Evolutionary conservation across 2,113 vertebrate species (phyloP).

Genomic region (Neogobius melanostomus): DNA sequence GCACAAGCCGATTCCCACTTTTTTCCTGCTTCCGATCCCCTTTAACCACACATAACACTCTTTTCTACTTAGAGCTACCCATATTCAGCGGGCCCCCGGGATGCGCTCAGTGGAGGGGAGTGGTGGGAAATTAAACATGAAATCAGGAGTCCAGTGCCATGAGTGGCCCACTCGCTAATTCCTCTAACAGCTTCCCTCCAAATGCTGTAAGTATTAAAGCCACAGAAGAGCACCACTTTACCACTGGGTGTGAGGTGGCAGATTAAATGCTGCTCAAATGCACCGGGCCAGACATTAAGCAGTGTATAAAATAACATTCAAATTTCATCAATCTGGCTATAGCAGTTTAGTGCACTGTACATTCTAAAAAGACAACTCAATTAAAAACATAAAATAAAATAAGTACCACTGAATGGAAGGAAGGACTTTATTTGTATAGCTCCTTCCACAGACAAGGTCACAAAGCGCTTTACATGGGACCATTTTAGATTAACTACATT

Average conservation of each 20-base stretch:
- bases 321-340: slow-evolving; percentile 50
- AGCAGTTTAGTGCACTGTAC: slow-evolving; percentile 28
- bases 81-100: slow-evolving; percentile 33
- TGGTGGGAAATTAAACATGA: slow-evolving; percentile 38
- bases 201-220: slow-evolving; percentile 24
- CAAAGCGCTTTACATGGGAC: no score
- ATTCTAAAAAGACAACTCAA: background rate
- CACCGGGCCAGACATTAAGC: slow-evolving; percentile 33
- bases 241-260: slow-evolving; percentile 29
- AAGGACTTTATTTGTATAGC: no score
- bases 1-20: slow-evolving; percentile 35
- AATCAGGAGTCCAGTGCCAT: slow-evolving; percentile 42
- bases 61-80: slow-evolving; percentile 56
- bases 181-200: slow-evolving; percentile 40
- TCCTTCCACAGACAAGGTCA: no score
- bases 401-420: background rate
- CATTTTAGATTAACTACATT: no score
- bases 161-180: slow-evolving; percentile 39
- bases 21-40: slow-evolving; percentile 31
- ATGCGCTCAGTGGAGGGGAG: slow-evolving; percentile 16
- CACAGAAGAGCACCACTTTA: slow-evolving; percentile 23
- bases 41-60: slow-evolving; percentile 63
- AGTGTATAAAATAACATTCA: slow-evolving; percentile 22
- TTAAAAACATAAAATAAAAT: background rate
- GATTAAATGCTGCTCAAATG: slow-evolving; percentile 58